Percentiles rank a stretch among this genome's conserved stretches.
Conservation (phyloP, 2,888 invertebrate species). For the Pheosia tremula region DNA sequence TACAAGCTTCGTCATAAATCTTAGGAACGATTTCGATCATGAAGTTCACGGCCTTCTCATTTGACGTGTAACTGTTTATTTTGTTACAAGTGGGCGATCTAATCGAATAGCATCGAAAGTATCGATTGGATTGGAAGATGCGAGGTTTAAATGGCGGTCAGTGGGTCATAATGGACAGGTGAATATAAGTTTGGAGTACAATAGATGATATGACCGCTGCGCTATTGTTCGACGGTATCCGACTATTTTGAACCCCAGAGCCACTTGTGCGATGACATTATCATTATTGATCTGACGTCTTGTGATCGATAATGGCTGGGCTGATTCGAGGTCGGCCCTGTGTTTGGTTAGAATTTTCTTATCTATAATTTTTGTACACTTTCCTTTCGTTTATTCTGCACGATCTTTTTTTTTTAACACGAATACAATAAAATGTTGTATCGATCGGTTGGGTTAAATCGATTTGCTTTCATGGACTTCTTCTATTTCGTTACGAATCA, state of each 20-base stretch:
- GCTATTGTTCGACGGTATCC: slow-evolving; percentile 49
- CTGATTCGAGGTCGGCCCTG: slow-evolving; percentile 27
- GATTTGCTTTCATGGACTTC: slow-evolving; percentile 3
- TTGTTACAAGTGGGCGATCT: slow-evolving; percentile 56
- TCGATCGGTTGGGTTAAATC: not conserved
- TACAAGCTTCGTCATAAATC: slow-evolving; percentile 48
- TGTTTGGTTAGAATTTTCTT: slow-evolving; percentile 24
- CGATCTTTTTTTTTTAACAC: slow-evolving; percentile 1
- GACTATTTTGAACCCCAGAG: slow-evolving; percentile 44
- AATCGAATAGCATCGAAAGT: slow-evolving; percentile 58
- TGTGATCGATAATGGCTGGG: slow-evolving; percentile 50
- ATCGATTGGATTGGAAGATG: slow-evolving; percentile 52
- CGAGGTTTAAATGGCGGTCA: slow-evolving; percentile 60
- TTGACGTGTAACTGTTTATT: slow-evolving; percentile 55
- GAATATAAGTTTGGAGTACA: slow-evolving; percentile 51
- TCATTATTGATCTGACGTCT: slow-evolving; percentile 53
- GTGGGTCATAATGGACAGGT: slow-evolving; percentile 66
- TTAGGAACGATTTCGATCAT: slow-evolving; percentile 45
- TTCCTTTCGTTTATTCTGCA: slow-evolving; percentile 26
- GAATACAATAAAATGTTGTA: not conserved
- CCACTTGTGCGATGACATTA: slow-evolving; percentile 52
- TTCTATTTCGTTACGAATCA: too few relatives aligned
- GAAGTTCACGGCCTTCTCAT: slow-evolving; percentile 58
- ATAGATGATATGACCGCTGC: slow-evolving; percentile 46
- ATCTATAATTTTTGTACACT: slow-evolving; percentile 29